Percentiles rank a stretch among this genome's conserved stretches.
These are phyloP conservation scores for Mycalesis mineus DNA, from an alignment of 2,888 invertebrate genomes.

Conservation along the genomic window DNA sequence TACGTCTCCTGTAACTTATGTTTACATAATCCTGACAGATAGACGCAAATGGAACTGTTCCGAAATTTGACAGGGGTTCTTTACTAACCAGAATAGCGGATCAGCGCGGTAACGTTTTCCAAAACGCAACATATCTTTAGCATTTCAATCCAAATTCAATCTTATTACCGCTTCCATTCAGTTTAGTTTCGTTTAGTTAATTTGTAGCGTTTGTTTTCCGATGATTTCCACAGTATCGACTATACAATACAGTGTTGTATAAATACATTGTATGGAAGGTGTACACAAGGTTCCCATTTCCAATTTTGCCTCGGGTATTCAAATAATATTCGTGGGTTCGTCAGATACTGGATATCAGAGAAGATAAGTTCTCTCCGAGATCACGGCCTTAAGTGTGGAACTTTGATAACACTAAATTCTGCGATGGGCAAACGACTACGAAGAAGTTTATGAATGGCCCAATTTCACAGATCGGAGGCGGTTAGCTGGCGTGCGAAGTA, in stretches of 20 bases:
- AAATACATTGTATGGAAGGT: neutral
- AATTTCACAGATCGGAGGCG: conserved; percentile 51
- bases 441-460: conserved; percentile 51
- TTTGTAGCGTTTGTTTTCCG: neutral
- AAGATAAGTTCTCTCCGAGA: conserved; percentile 49
- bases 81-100: conserved; percentile 53
- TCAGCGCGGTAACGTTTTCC: conserved; percentile 27
- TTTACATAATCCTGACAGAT: conserved; percentile 50
- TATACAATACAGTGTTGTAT: neutral
- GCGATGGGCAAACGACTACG: conserved; percentile 32
- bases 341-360: conserved; percentile 39
- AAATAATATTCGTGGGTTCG: conserved; percentile 29
- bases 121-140: too few species aligned
- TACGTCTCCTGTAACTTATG: conserved; percentile 27
- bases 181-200: neutral
- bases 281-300: conserved; percentile 19
- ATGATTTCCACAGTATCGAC: neutral
- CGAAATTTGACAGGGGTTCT: conserved; percentile 61
- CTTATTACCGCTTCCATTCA: neutral
- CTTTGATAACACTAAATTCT: conserved; percentile 57
- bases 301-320: conserved; percentile 42
- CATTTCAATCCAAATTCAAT: neutral
- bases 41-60: conserved; percentile 61
- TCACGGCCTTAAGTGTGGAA: conserved; percentile 51
- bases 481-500: conserved; percentile 36